Evolutionary conservation across 2,797 vertebrate species (phyloP).

Genomic region (Okamejei kenojei): DNA sequence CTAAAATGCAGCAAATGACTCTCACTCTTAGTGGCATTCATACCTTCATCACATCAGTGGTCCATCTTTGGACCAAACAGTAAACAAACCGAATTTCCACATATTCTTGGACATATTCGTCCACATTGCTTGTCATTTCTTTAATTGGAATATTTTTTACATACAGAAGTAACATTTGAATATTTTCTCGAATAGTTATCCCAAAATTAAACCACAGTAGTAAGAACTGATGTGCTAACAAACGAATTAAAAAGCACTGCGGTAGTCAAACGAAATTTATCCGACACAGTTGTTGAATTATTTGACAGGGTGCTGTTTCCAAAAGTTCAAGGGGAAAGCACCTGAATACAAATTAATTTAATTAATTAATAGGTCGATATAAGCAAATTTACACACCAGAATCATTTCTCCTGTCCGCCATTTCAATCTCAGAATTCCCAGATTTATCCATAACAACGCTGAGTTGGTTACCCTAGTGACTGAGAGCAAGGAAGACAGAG

Average conservation of each 20-base stretch:
- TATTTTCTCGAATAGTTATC: neutral
- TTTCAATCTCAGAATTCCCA: constrained; percentile 21
- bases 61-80: neutral
- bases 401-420: constrained; percentile 30
- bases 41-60: neutral
- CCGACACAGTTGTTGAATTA: neutral
- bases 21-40: neutral
- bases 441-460: neutral
- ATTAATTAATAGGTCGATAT: neutral
- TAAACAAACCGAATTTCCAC: neutral
- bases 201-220: neutral
- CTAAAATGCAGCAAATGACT: neutral
- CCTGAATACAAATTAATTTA: neutral
- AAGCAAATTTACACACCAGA: constrained; percentile 21
- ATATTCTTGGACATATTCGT: neutral
- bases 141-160: neutral
- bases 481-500: no score
- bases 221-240: neutral
- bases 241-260: neutral
- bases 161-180: neutral
- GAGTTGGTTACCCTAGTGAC: constrained; percentile 18
- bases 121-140: neutral
- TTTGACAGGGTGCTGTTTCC: neutral
- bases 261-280: neutral
- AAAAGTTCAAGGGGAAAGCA: neutral